These are phyloP conservation scores for Drosophila yakuba DNA, from an alignment of 1,140 invertebrate genomes.

Conservation along the genomic window DNA sequence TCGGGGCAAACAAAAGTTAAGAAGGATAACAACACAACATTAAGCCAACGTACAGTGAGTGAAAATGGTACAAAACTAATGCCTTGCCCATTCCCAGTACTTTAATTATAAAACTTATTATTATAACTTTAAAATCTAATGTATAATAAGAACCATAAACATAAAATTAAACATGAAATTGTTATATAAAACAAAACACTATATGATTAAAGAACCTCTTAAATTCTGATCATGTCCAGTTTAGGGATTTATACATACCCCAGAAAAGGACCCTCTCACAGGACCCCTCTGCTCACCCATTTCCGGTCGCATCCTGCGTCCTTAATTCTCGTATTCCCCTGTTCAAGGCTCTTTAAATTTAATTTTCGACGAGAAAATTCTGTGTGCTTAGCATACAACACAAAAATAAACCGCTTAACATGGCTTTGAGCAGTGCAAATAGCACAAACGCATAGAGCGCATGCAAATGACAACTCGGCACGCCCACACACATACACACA, in stretches of 20 bases:
- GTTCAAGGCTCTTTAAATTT: conserved; percentile 42
- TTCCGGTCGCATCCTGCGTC: background rate
- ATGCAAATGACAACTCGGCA: conserved; percentile 76
- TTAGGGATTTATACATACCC: background rate
- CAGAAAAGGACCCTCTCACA: background rate
- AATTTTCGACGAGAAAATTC: conserved; percentile 42
- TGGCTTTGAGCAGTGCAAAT: conserved; percentile 80
- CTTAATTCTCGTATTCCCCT: background rate
- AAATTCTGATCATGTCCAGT: background rate
- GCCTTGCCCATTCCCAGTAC: no score
- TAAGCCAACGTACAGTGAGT: no score
- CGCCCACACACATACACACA: conserved; percentile 23
- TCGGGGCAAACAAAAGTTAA: background rate
- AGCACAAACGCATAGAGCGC: conserved; percentile 67
- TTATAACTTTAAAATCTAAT: no score
- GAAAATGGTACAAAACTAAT: background rate
- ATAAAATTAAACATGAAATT: no score
- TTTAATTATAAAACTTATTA: no score
- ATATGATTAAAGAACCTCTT: background rate
- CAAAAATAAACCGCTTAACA: conserved; percentile 78
- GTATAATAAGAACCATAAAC: no score
- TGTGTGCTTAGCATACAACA: conserved; percentile 62
- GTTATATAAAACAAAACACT: no score
- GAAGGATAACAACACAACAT: background rate
- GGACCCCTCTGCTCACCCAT: background rate